A percentile compares a stretch with the other conserved stretches of the same genome.
phyloP scores from a whole-genome alignment of 2,797 vertebrate species.

The Gadopsis bispinosus region DNA sequence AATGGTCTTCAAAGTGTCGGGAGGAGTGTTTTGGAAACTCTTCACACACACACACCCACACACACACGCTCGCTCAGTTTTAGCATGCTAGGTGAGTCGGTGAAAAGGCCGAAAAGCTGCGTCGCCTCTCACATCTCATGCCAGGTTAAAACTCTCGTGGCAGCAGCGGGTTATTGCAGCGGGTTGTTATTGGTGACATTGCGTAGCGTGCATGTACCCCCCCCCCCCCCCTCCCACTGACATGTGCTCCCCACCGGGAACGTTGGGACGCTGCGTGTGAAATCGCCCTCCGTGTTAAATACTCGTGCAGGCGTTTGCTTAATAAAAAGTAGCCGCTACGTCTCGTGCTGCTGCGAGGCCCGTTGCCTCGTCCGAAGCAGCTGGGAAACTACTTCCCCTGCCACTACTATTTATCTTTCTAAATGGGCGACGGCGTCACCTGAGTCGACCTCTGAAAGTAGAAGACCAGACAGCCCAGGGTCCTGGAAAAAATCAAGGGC shows the following conservation, averaged over 20 bases:
- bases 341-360: neutral
- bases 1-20: neutral
- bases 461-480: constrained; percentile 19
- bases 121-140: constrained; percentile 69
- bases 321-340: neutral
- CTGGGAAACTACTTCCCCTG: neutral
- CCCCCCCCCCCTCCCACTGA: constrained; percentile 26
- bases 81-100: constrained; percentile 78
- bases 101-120: constrained; percentile 72
- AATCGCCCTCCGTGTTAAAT: neutral
- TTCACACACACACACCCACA: constrained; percentile 35
- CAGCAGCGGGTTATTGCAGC: constrained; percentile 64
- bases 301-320: neutral
- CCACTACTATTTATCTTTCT: neutral
- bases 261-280: neutral
- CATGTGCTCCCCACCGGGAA: constrained; percentile 20
- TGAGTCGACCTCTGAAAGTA: neutral
- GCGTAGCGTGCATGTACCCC: constrained; percentile 46
- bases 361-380: neutral
- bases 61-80: constrained; percentile 34
- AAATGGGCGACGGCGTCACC: neutral
- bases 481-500: constrained; percentile 43
- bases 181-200: constrained; percentile 69
- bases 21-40: constrained; percentile 51
- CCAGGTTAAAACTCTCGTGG: constrained; percentile 61